phyloP scores from a whole-genome alignment of 2,113 vertebrate species.

The Petrocephalus zakoni region DNA sequence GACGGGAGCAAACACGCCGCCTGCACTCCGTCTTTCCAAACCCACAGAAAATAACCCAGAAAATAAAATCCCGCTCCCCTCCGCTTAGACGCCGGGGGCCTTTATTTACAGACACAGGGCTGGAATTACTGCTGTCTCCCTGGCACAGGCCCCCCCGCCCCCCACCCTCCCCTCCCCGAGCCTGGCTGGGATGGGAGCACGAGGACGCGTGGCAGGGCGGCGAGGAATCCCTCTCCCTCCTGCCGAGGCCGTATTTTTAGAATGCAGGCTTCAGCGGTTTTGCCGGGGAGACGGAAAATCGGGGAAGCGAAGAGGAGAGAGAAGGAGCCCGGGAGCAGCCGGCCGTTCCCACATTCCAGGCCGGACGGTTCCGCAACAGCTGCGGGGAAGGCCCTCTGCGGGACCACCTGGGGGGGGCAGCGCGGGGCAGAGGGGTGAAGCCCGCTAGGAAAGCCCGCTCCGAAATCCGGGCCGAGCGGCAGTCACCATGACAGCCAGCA shows the following conservation, averaged over 20 bases:
- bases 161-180: background rate
- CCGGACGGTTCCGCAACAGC: slow-evolving; percentile 6
- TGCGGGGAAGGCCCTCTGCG: slow-evolving; percentile 4
- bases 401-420: slow-evolving; percentile 10
- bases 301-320: slow-evolving; percentile 5
- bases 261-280: slow-evolving; percentile 2
- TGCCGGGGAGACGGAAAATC: slow-evolving; percentile 26
- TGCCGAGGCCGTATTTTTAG: slow-evolving; percentile 28
- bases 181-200: background rate
- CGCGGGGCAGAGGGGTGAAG: background rate
- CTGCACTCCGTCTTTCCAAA: background rate
- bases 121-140: background rate
- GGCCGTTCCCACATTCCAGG: slow-evolving; percentile 35
- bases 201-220: background rate
- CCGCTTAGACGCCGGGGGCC: background rate
- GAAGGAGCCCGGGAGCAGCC: background rate
- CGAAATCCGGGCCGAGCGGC: background rate
- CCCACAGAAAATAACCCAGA: background rate
- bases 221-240: background rate
- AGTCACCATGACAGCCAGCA: background rate
- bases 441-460: background rate
- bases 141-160: background rate
- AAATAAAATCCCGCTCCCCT: background rate
- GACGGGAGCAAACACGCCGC: background rate
- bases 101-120: background rate